Percentiles rank a stretch among this genome's conserved stretches.
phyloP scores from a whole-genome alignment of 2,888 invertebrate genomes.

The Pheosia gnoma region DNA sequence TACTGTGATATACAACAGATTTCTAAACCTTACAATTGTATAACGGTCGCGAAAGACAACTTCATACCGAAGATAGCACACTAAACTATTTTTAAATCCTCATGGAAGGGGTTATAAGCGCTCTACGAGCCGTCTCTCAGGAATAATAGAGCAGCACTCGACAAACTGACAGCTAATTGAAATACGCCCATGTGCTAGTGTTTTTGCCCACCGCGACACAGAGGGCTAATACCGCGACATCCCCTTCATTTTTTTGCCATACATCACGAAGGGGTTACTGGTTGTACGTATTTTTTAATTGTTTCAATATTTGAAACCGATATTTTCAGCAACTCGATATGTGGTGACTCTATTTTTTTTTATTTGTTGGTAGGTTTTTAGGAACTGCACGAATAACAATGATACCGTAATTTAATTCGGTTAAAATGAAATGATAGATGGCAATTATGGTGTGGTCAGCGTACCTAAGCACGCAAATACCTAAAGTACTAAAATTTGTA shows the following conservation, averaged over 20 bases:
- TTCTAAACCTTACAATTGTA: background rate
- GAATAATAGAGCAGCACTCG: slow-evolving; percentile 71
- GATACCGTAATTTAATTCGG: too few relatives aligned
- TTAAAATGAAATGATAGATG: too few relatives aligned
- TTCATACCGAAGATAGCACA: slow-evolving; percentile 9
- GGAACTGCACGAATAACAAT: background rate
- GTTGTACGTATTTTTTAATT: slow-evolving; percentile 58
- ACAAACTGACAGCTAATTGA: slow-evolving; percentile 83
- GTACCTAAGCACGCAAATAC: too few relatives aligned
- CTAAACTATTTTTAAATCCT: slow-evolving; percentile 36
- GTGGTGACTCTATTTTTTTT: background rate
- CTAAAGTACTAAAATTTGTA: too few relatives aligned
- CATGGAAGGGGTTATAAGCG: slow-evolving; percentile 29
- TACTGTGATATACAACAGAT: background rate
- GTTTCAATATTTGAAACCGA: slow-evolving; percentile 43
- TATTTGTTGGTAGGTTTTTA: too few relatives aligned
- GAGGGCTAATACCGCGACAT: slow-evolving; percentile 76
- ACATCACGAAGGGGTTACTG: slow-evolving; percentile 63
- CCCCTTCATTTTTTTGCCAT: slow-evolving; percentile 65
- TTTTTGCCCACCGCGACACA: slow-evolving; percentile 68
- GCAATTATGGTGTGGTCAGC: too few relatives aligned
- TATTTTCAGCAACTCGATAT: slow-evolving; percentile 18
- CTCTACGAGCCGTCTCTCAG: slow-evolving; percentile 41
- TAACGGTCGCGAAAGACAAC: background rate
- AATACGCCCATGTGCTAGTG: slow-evolving; percentile 78